These are phyloP conservation scores for Ceraclea dissimilis DNA, from an alignment of 2,888 invertebrate species.

Conservation along the genomic window DNA sequence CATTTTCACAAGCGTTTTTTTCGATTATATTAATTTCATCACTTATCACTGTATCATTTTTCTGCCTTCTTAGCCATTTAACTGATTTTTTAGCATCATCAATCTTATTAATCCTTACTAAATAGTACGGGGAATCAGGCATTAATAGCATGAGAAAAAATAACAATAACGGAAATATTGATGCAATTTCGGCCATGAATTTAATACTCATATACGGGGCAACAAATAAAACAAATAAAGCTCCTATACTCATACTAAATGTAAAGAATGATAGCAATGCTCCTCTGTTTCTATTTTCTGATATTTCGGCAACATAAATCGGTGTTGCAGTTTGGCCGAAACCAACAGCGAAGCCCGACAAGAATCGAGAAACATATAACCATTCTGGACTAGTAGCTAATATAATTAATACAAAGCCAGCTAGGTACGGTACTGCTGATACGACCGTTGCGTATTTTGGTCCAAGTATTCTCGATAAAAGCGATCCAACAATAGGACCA, in stretches of 20 bases:
- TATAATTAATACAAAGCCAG: constrained; percentile 18
- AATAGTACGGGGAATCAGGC: constrained; percentile 24
- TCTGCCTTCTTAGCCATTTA: constrained; percentile 19
- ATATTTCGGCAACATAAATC: constrained; percentile 25
- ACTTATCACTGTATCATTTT: constrained; percentile 9
- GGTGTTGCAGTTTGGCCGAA: constrained; percentile 19
- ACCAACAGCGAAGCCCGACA: constrained; percentile 23
- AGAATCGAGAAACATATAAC: constrained; percentile 31
- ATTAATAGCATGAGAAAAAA: constrained; percentile 18
- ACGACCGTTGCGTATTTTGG: constrained; percentile 20
- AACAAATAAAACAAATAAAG: constrained; percentile 18
- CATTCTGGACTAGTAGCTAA: constrained; percentile 25
- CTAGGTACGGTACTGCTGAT: constrained; percentile 14
- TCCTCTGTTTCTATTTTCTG: constrained; percentile 24
- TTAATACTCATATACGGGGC: constrained; percentile 23
- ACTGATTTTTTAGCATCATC: constrained; percentile 14
- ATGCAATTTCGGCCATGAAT: constrained; percentile 16
- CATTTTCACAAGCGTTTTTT: constrained; percentile 10
- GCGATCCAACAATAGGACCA: constrained; percentile 18
- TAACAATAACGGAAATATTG: constrained; percentile 21
- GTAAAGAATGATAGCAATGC: constrained; percentile 16
- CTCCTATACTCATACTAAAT: constrained; percentile 15
- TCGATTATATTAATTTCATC: constrained; percentile 15
- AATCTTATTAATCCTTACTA: constrained; percentile 17
- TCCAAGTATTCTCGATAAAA: constrained; percentile 16